Percentiles rank a stretch among this genome's conserved stretches.
phyloP scores from a whole-genome alignment of 1,140 invertebrate genomes.

The Holotrichia oblita region DNA sequence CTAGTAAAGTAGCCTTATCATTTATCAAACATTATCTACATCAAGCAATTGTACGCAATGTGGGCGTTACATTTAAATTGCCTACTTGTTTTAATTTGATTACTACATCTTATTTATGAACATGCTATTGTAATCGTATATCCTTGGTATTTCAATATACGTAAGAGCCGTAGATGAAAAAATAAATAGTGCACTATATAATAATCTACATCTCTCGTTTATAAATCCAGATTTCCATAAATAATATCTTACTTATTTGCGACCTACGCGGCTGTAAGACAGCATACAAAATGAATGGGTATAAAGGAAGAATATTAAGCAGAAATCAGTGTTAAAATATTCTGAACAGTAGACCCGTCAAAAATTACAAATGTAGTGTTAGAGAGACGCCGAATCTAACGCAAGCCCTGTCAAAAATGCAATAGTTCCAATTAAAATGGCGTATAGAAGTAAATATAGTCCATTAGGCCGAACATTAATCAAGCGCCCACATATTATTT shows the following conservation, averaged over 20 bases:
- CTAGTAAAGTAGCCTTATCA: constrained; percentile 5
- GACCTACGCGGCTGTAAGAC: neutral
- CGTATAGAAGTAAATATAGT: neutral
- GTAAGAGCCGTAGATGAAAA: neutral
- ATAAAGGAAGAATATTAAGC: neutral
- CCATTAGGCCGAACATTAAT: neutral
- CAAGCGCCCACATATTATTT: neutral
- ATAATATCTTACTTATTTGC: constrained; percentile 3
- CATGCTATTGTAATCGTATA: neutral
- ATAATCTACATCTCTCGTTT: constrained; percentile 21
- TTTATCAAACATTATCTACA: constrained; percentile 6
- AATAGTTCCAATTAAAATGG: constrained; percentile 5
- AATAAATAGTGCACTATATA: neutral
- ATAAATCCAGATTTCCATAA: constrained; percentile 9
- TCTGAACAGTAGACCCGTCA: neutral
- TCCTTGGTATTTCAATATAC: neutral
- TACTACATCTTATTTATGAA: neutral
- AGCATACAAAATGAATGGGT: neutral
- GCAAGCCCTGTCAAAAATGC: neutral
- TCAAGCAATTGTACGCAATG: neutral
- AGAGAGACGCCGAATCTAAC: neutral
- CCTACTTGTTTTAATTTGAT: neutral
- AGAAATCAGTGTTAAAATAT: neutral
- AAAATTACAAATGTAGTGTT: neutral
- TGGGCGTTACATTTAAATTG: neutral